Evolutionary conservation across 2,797 vertebrate species (phyloP), one percentile per base, ranked within the genome.

Genomic region (Alosa sapidissima): DNA sequence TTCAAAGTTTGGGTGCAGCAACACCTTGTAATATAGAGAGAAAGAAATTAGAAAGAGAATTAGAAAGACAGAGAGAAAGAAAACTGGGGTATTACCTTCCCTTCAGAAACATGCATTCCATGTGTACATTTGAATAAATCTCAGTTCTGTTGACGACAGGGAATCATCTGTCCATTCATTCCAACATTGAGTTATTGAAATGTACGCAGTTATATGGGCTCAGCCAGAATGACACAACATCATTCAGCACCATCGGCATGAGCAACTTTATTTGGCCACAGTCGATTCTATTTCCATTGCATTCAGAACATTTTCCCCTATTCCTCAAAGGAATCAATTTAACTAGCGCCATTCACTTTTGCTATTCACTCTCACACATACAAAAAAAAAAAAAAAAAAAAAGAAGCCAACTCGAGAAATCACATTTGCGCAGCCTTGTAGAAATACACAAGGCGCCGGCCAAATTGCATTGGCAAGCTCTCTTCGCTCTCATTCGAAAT

Each of bases 401-500:
- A 72, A 78, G n/a, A 78, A 21, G 41, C 36, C 21, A 78, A 78
- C 72, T 78, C 36, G 36, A 78, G 72, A 78, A 78, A 78, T 78
- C 72, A 78, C 72, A 78, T 78, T 78, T 78, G 36, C 72, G 47
- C 72, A 19, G 72, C 72, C 72, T 78, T 21, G 19, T 78, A 41
- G 72, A 78, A 47, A 78, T 78, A 41, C 45, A 78, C 72, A 78
- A 47, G 72, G 36, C 41, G 41, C 41, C 16, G 72, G 41, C 72
- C 72, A 78, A 78, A 78, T 78, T 78, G 72, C 72, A 78, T 78
- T 78, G 72, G 72, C 72, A 78, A 78, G 72, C 41, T 78, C 41
- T n/a, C 72, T 10, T 45, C 24, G 41, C 72, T 78, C 72, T 78
- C 72, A 78, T 78, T 8, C 41, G 36, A 41, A 21, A 41, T 21